Evolutionary conservation across 2,888 invertebrate species (phyloP), one percentile per base, ranked within the genome.

Genomic region (Drosophila niveifrons): DNA sequence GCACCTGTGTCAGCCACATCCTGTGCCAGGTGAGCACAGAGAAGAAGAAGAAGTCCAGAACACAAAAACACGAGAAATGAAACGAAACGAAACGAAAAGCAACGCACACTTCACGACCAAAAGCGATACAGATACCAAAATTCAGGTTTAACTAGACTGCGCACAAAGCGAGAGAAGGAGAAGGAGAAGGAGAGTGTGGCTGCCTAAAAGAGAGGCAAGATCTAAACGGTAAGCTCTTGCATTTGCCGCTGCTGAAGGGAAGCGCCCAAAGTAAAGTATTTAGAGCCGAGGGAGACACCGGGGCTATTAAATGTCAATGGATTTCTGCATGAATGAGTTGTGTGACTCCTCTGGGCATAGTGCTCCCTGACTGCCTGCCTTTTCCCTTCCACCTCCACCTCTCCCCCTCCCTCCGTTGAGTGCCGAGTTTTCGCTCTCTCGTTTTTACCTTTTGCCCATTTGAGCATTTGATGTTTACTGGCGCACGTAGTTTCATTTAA

Each of bases 261-360:
- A 56, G 13, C 55, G 31, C 31, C 34, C 44, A 44, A 18, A 44
- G 55, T 34, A 56, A 23, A 62, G 75, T 78, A 75, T 75, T 75
- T 75, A 78, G 75, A 69, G 70, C 57, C 52, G 55, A 58, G 55
- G 44, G n/a, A n/a, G n/a, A n/a, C n/a, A 56, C 47, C 48, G 50
- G 58, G 66, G 74, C 90, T 88, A 87, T 90, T 89, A 89, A 89
- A 87, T 90, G 89, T 89, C 89, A 89, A 90, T 89, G 90, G 89
- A 90, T 89, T 89, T 89, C 81, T 80, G 90, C 90, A 78, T 90
- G 90, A 90, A 83, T 80, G 85, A 80, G 76, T 76, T 78, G 80
- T 82, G 80, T 62, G 70, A 62, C 70, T 73, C 76, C 69, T 67
- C 51, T 28, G 78, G 74, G 66, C 59, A 64, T 68, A 52, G 15